phyloP scores from a whole-genome alignment of 2,113 vertebrate species.

The Eonycteris spelaea region DNA sequence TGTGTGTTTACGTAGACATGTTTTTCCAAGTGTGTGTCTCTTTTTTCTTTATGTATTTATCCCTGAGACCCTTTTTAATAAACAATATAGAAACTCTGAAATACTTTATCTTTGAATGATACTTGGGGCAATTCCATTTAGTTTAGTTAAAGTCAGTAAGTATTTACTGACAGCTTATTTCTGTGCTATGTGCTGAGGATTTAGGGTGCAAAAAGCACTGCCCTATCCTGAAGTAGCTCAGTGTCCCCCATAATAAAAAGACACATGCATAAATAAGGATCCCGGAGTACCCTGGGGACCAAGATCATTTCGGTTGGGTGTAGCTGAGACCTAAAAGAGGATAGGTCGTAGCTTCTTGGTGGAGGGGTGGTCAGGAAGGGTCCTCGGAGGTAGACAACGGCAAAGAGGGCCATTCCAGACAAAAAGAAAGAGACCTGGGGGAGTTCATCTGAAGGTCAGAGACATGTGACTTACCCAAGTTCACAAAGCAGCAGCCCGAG shows the following conservation, averaged over 20 bases:
- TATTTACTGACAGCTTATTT: background rate
- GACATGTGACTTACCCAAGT: background rate
- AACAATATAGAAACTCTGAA: background rate
- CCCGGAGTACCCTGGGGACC: background rate
- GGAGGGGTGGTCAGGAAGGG: background rate
- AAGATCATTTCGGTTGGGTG: background rate
- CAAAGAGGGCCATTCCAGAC: background rate
- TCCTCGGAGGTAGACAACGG: background rate
- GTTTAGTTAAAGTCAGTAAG: background rate
- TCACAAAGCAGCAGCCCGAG: background rate
- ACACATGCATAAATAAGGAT: background rate
- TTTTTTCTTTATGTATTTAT: slow-evolving; percentile 8
- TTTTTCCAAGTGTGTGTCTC: background rate
- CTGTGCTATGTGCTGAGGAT: background rate
- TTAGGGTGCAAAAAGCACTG: background rate
- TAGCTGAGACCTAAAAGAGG: background rate
- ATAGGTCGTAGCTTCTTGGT: background rate
- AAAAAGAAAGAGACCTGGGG: background rate
- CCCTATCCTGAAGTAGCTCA: background rate
- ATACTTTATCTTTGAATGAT: background rate
- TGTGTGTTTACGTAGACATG: background rate
- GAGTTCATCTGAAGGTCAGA: background rate
- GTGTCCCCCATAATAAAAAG: background rate
- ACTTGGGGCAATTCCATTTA: background rate
- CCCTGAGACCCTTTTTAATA: background rate